Evolutionary conservation across 2,797 vertebrate genomes (phyloP), one percentile per base, ranked within the genome.

Genomic region (Vireo griseus): DNA sequence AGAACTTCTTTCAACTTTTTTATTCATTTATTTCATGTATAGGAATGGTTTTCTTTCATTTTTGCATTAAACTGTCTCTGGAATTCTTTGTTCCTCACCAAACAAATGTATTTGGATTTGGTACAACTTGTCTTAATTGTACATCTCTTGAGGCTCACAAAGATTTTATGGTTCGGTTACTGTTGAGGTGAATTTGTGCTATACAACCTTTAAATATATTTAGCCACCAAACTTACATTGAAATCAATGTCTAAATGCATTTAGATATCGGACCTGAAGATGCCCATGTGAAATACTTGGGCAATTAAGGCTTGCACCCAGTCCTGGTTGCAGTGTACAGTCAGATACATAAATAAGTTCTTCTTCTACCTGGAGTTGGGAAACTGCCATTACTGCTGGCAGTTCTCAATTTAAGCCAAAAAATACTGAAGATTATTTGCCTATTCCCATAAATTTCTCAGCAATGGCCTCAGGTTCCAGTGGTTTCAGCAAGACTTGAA

Each of bases 371-470:
- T 78, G 39, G 16, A 67, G 57, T 40, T 87, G 39, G 28, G 91
- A 67, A 93, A 67, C 33, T 88, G 55, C 48, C 42, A 50, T 67
- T 71, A 28, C 17, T 79, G 12, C 71, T 88, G 62, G 33, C 87
- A 81, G 65, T 94, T 94, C 68, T 90, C 62, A 48, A 37, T 86
- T 82, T 78, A 90, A 94, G 69, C 61, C 74, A 42, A 86, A 44
- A 93, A 78, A 48, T 82, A 52, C 54, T 62, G 66, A 55, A 69
- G 45, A 72, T 95, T 95, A 65, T 87, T 90, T 88, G 28, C 54
- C 54, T 90, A 42, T 28, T 74, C 50, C 50, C 47, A 3, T 68
- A 40, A 12, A 51, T 91, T 77, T 92, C 31, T 72, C 61, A 83
- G 20, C 21, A 48, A 11, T 69, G n/a, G 10, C 59, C 35, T 88